phyloP scores from a whole-genome alignment of 2,888 invertebrate genomes.

The Listrodromus nycthemerus region DNA sequence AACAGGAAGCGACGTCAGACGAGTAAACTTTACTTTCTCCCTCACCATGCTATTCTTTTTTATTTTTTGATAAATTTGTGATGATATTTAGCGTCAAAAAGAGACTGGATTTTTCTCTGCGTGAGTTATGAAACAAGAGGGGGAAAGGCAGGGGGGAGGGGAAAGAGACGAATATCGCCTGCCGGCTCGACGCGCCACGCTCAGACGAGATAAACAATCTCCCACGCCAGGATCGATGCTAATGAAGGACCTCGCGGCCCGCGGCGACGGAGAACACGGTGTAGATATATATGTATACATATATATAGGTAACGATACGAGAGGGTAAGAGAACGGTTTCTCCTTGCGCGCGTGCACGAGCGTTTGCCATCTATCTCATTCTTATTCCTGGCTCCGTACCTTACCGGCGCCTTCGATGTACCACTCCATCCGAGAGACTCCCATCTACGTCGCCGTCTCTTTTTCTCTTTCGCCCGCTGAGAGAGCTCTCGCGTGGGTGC shows the following conservation, averaged over 20 bases:
- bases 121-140: constrained; percentile 21
- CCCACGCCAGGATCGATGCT: constrained; percentile 79
- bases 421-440: constrained; percentile 56
- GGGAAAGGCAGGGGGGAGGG: constrained; percentile 43
- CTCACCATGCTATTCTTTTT: background rate
- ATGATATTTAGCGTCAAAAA: background rate
- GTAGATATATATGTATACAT: constrained; percentile 63
- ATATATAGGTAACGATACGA: constrained; percentile 39
- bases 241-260: constrained; percentile 75
- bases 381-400: constrained; percentile 38
- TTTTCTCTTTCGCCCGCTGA: constrained; percentile 55
- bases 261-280: constrained; percentile 52
- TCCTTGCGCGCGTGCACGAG: constrained; percentile 68
- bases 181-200: constrained; percentile 62
- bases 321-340: constrained; percentile 64
- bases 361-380: constrained; percentile 52
- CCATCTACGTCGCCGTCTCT: constrained; percentile 53
- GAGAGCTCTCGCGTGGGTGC: constrained; percentile 67
- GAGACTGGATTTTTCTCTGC: constrained; percentile 27
- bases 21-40: no score
- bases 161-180: constrained; percentile 57
- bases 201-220: constrained; percentile 78
- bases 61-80: background rate
- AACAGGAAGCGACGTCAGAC: no score
- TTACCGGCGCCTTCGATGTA: constrained; percentile 61